phyloP scores from a whole-genome alignment of 2,113 vertebrate genomes.

The Polyodon spathula region DNA sequence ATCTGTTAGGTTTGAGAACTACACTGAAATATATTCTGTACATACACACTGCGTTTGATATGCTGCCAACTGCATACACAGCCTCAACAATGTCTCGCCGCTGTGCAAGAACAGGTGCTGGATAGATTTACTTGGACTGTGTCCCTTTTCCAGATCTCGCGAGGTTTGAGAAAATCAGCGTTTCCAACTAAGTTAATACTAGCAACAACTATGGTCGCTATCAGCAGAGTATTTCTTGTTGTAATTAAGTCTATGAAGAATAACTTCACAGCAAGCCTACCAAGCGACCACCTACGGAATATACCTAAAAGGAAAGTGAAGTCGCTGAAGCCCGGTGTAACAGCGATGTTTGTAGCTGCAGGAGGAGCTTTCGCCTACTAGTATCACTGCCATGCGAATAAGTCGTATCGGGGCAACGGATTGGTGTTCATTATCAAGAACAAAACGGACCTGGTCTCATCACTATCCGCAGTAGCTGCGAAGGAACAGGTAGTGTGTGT shows the following conservation, averaged over 20 bases:
- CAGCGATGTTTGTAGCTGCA: slow-evolving; percentile 30
- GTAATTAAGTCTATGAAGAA: slow-evolving; percentile 10
- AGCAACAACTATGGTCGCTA: slow-evolving; percentile 46
- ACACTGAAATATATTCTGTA: no score
- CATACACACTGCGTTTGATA: no score
- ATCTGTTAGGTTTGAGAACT: no score
- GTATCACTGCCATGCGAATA: background rate
- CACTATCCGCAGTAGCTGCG: slow-evolving; percentile 46
- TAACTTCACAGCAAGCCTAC: slow-evolving; percentile 21
- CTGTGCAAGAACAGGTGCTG: no score
- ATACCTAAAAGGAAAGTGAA: slow-evolving; percentile 4
- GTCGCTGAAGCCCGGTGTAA: slow-evolving; percentile 21
- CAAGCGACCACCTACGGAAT: slow-evolving; percentile 6
- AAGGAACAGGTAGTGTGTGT: slow-evolving; percentile 45
- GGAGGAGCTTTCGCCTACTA: slow-evolving; percentile 32
- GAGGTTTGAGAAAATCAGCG: no score
- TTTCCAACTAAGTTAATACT: no score
- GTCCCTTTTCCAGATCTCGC: no score
- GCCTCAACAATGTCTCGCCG: no score
- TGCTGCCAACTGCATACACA: no score
- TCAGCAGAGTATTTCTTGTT: slow-evolving; percentile 30
- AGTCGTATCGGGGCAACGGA: slow-evolving; percentile 1
- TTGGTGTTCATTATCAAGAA: slow-evolving; percentile 25
- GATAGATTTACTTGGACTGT: no score
- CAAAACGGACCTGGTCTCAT: slow-evolving; percentile 25